Evolutionary conservation across 1,140 invertebrate species (phyloP).

Genomic region (Pteromalus puparum): DNA sequence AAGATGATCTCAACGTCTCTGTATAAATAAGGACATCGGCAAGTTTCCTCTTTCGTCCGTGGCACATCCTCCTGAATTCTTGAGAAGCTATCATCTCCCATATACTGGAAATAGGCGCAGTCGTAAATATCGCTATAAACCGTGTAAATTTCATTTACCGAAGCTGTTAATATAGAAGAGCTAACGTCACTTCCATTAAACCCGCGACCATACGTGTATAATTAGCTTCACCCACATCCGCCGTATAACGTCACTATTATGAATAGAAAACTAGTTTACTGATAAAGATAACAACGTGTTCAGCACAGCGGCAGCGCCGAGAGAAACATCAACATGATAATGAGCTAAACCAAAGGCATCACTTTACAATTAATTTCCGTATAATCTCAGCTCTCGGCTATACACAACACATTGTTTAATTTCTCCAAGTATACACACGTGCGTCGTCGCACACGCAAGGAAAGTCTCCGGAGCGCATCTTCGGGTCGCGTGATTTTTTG

Average conservation of each 20-base stretch:
- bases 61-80: not conserved
- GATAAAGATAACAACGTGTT: not conserved
- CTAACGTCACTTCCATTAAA: too few species aligned
- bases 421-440: not conserved
- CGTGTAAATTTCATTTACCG: not conserved
- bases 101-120: not conserved
- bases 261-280: constrained; percentile 1
- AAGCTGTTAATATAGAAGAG: not conserved
- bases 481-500: not conserved
- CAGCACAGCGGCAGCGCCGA: not conserved
- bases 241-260: not conserved
- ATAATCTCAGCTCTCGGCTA: not conserved
- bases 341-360: not conserved
- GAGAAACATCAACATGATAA: not conserved
- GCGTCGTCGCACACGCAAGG: not conserved
- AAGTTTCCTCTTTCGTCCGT: not conserved
- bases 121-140: not conserved
- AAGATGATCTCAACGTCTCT: not conserved
- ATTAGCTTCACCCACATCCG: not conserved
- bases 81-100: not conserved
- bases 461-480: not conserved
- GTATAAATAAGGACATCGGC: not conserved
- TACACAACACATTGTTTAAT: not conserved
- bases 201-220: not conserved
- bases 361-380: not conserved